These are phyloP conservation scores for Athalia rosae DNA, from an alignment of 2,888 invertebrate genomes.

Conservation along the genomic window DNA sequence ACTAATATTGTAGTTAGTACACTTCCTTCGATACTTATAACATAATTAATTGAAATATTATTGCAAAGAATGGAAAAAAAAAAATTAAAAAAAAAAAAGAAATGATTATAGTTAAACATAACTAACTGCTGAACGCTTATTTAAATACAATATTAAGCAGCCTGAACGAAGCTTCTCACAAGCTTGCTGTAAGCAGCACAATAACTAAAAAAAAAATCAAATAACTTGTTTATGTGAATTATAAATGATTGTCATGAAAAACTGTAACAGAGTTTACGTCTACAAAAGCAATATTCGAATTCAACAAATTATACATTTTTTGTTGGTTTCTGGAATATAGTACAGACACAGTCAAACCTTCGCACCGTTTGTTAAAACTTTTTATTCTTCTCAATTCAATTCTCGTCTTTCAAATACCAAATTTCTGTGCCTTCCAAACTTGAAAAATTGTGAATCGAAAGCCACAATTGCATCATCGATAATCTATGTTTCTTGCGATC, in stretches of 20 bases:
- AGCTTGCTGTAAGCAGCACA: slow-evolving; percentile 70
- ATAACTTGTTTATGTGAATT: slow-evolving; percentile 17
- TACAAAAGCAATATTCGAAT: slow-evolving; percentile 44
- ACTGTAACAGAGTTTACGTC: slow-evolving; percentile 45
- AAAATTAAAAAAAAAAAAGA: slow-evolving; percentile 44
- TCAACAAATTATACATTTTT: slow-evolving; percentile 10
- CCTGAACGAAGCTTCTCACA: slow-evolving; percentile 70
- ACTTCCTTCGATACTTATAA: slow-evolving; percentile 56
- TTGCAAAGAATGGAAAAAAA: slow-evolving; percentile 49
- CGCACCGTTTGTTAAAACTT: slow-evolving; percentile 5
- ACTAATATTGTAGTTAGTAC: slow-evolving; percentile 66
- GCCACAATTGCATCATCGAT: no score
- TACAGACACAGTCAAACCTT: slow-evolving; percentile 4
- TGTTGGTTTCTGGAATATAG: not conserved
- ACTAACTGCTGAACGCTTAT: slow-evolving; percentile 66
- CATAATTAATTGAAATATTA: slow-evolving; percentile 48
- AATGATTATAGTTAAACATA: slow-evolving; percentile 43
- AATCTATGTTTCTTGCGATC: no score
- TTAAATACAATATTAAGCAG: slow-evolving; percentile 60
- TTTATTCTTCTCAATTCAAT: not conserved
- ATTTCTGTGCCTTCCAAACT: not conserved
- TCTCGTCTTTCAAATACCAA: not conserved
- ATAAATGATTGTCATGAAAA: slow-evolving; percentile 50
- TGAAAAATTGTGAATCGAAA: not conserved
- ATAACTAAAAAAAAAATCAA: slow-evolving; percentile 45